These are phyloP conservation scores for Trichonephila clavata DNA, from an alignment of 1,140 invertebrate genomes.

Conservation along the genomic window DNA sequence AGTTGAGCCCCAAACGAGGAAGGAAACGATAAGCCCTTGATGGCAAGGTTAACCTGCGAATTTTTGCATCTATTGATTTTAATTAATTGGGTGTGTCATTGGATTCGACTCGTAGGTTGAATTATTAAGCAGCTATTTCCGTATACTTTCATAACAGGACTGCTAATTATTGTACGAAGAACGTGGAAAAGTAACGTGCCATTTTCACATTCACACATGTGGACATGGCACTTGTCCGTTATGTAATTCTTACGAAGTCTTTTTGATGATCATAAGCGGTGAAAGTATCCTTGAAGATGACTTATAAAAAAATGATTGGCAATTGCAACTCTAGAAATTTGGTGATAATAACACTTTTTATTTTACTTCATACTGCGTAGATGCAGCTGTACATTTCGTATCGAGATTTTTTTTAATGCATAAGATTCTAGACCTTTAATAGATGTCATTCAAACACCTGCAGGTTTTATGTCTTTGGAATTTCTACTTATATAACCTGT, in stretches of 20 bases:
- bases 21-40: background rate
- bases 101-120: background rate
- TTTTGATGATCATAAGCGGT: background rate
- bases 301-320: background rate
- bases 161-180: background rate
- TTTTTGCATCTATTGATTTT: background rate
- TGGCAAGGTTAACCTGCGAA: slow-evolving; percentile 3
- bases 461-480: no score
- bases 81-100: slow-evolving; percentile 24
- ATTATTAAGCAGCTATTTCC: slow-evolving; percentile 8
- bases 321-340: background rate
- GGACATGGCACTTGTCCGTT: background rate
- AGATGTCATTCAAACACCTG: no score
- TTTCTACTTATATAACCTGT: no score
- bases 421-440: no score
- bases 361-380: no score
- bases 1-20: background rate
- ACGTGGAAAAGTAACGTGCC: background rate
- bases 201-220: background rate
- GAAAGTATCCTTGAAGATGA: slow-evolving; percentile 13
- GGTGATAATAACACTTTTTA: background rate
- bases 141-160: background rate
- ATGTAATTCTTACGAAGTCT: background rate
- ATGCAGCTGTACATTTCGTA: no score
- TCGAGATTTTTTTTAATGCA: no score